Base-by-base conservation (phyloP, 2,888 invertebrate species). In the Seira musarum region DNA sequence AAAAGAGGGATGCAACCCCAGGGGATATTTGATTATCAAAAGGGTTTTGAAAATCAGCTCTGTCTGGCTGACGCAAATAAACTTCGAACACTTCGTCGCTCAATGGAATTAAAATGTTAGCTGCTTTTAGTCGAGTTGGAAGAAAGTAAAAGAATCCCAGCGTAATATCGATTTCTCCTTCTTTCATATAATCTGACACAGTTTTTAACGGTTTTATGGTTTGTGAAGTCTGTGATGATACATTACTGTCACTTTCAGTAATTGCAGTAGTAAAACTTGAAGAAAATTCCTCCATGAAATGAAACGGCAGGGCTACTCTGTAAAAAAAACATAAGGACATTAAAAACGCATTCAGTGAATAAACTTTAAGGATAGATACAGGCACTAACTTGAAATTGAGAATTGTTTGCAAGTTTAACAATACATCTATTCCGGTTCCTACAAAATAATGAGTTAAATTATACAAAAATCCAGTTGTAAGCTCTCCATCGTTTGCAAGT, bases 61-160 rank as follows among this genome's bases (percentile, higher is more conserved):
- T 19, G 17, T 63, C 61, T 19, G 68, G 75, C 30, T 75, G 75
- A 22, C 17, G 75, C 19, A 75, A 75, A 46, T 68, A 75, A 21
- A 75, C 25, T 19, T 63, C 24, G 49, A 75, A 75, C 15, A 19
- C 63, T 68, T 75, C 75, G 22, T 49, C 35, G 3, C 68, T 61
- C 10, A 75, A 8, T n/a, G 68, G 75, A 13, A 13, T 3, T 35
- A 75, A 63, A 15, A 68, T 10, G 30, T 63, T 49, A 2, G 68
- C 75, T 3, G 63, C 22, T 68, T 25, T 1, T 0, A 40, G 8
- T 46, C 74, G 30, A 5, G 60, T n/a, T 17, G 67, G 22, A 17
- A 74, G n/a, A 21, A 60, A 67, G 46, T 67, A 74, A 1, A 67
- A 19, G 19, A 21, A 67, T n/a, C 74, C 67, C 1, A 67, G n/a